Conservation (phyloP, 2,888 invertebrate species). For the Hyposoter dolosus region DNA sequence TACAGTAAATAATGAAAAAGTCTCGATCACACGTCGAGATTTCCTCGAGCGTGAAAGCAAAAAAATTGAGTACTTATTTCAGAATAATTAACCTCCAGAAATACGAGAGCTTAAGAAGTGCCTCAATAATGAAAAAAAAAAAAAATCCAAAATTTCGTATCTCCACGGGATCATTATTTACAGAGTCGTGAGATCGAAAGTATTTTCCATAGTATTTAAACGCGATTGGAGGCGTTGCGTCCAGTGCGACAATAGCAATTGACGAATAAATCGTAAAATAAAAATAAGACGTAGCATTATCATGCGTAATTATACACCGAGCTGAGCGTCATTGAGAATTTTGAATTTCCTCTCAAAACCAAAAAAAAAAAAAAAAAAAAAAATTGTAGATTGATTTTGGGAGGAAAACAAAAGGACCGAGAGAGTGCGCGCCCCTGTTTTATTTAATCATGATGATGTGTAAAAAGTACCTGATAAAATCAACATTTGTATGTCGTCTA, state of each 20-base stretch:
- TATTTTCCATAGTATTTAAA: conserved; percentile 66
- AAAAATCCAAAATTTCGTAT: conserved; percentile 43
- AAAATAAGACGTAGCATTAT: conserved; percentile 63
- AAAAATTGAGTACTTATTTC: conserved; percentile 65
- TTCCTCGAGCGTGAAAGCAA: not conserved
- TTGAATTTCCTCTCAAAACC: conserved; percentile 48
- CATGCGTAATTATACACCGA: conserved; percentile 67
- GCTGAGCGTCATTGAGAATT: conserved; percentile 58
- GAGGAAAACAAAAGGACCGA: conserved; percentile 53
- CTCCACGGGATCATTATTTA: conserved; percentile 32
- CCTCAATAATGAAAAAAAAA: conserved; percentile 56
- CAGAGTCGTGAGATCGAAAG: conserved; percentile 48
- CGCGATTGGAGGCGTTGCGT: conserved; percentile 42
- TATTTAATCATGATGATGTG: conserved; percentile 82
- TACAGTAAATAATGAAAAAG: conserved; percentile 13
- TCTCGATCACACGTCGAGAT: conserved; percentile 31
- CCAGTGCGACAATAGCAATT: conserved; percentile 45
- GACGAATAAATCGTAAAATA: conserved; percentile 47
- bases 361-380: conserved; percentile 8
- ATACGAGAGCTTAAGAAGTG: conserved; percentile 67
- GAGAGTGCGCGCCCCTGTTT: conserved; percentile 74
- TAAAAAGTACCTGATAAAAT: conserved; percentile 84
- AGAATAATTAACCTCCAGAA: conserved; percentile 35
- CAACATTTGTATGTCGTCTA: conserved; percentile 71
- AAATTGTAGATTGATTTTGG: conserved; percentile 18